These are phyloP conservation scores for Iphiclides podalirius DNA, from an alignment of 2,888 invertebrate genomes.

Conservation along the genomic window DNA sequence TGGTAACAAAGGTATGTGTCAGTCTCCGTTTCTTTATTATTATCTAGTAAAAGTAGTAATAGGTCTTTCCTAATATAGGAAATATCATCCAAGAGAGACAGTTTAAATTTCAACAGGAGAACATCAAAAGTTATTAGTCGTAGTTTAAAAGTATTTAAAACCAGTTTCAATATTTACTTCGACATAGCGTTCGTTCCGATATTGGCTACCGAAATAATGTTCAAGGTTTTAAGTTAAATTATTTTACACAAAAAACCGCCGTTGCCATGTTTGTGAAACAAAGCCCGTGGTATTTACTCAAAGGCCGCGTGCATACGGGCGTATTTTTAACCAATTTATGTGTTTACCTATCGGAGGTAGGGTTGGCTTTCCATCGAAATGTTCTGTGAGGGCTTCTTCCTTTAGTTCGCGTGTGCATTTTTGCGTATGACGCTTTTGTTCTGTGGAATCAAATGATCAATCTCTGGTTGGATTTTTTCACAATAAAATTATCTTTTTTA, in stretches of 20 bases:
- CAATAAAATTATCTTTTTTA: no score
- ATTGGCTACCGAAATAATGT: neutral
- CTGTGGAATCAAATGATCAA: neutral
- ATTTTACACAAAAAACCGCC: constrained; percentile 13
- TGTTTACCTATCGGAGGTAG: constrained; percentile 35
- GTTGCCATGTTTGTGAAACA: constrained; percentile 24
- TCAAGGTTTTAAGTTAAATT: constrained; percentile 7
- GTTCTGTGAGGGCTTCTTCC: neutral
- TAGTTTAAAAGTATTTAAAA: no score
- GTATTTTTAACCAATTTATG: constrained; percentile 53
- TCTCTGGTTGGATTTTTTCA: no score
- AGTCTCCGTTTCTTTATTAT: no score
- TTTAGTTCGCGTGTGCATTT: neutral
- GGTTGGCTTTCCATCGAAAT: constrained; percentile 8
- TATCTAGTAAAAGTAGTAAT: no score
- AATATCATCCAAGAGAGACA: no score
- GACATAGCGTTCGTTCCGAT: neutral
- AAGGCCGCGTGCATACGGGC: constrained; percentile 21
- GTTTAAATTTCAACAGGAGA: no score
- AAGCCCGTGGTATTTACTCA: constrained; percentile 30
- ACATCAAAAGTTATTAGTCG: no score
- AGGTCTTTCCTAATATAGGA: no score
- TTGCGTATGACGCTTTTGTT: neutral
- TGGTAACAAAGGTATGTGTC: no score
- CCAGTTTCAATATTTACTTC: neutral